Base-by-base conservation (phyloP, 1,140 invertebrate genomes). In the Belonocnema kinseyi region DNA sequence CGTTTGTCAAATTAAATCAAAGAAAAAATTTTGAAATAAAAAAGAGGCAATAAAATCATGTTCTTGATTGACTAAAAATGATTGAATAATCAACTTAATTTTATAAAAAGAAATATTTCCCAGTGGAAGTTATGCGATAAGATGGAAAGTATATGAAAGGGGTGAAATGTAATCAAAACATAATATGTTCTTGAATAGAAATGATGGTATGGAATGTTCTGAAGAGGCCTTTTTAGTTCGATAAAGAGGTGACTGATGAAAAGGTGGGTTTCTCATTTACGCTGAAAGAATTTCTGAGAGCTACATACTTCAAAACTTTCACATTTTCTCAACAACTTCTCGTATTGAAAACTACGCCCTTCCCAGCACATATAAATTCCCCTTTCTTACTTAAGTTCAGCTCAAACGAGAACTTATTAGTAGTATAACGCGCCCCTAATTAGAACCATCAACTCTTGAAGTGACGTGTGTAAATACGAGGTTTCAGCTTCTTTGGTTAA, bases 211-310 rank as follows among this genome's bases (percentile, higher is more conserved):
- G 40, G 33, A 66, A 66, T 40, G 58, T 66, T 66, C 33, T 66
- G 13, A 66, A 66, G 40, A 40, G 58, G 58, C 33, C 16, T 33
- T 66, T 66, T 21, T 66, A 40, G 72, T 76, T 81, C 46, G 77
- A 76, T 40, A 40, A 73, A 53, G 80, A 74, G 61, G 73, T 73
- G 81, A 73, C 80, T 80, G 76, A 84, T 84, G 80, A 83, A 84
- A 81, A 84, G 82, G 79, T 83, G 80, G 79, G 77, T 80, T 84
- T 84, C 77, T 83, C 83, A 83, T 84, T 83, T 84, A 78, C 80
- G 80, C 19, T 84, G 82, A 83, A 82, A 84, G 82, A 78, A 66
- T 61, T 66, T 77, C 82, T 61, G 80, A 84, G 83, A 81, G 82
- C 79, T 81, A 81, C 79, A 76, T 8, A 4, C 40, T 66, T 66